These are phyloP conservation scores for Hydrocynus forskahlii DNA, from an alignment of 2,797 vertebrate species.

Conservation along the genomic window DNA sequence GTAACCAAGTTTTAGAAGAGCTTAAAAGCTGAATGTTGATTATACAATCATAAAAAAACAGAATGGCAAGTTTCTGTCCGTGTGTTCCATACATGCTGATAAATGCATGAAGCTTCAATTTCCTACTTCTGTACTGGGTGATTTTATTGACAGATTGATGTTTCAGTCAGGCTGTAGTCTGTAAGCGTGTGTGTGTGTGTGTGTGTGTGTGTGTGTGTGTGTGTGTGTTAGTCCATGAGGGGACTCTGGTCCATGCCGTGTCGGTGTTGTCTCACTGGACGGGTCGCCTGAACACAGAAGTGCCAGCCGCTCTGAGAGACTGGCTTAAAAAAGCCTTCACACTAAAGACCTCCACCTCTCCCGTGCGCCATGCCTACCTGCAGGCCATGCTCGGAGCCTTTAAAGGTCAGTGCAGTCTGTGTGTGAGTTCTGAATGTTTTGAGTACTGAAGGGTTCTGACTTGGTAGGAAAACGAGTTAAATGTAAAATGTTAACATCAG, in stretches of 20 bases:
- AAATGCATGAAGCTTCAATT: too few species aligned
- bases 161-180: too few species aligned
- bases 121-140: too few species aligned
- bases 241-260: conserved; percentile 90
- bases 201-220: conserved; percentile 12
- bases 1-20: too few species aligned
- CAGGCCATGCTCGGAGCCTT: conserved; percentile 92
- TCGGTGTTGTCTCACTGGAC: conserved; percentile 92
- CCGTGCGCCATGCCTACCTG: conserved; percentile 93
- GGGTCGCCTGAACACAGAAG: conserved; percentile 84
- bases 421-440: background rate
- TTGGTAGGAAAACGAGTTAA: too few species aligned
- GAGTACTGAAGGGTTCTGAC: too few species aligned
- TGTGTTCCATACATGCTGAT: too few species aligned
- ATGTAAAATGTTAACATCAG: too few species aligned
- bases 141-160: too few species aligned
- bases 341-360: conserved; percentile 92
- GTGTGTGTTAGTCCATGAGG: conserved; percentile 86
- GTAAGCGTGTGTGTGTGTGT: background rate
- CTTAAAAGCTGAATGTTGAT: too few species aligned
- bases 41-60: too few species aligned
- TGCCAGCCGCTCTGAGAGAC: conserved; percentile 85
- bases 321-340: conserved; percentile 96
- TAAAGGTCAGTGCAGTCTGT: conserved; percentile 79
- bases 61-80: too few species aligned